Evolutionary conservation across 2,888 invertebrate species (phyloP).

Genomic region (Aphrophora alni): DNA sequence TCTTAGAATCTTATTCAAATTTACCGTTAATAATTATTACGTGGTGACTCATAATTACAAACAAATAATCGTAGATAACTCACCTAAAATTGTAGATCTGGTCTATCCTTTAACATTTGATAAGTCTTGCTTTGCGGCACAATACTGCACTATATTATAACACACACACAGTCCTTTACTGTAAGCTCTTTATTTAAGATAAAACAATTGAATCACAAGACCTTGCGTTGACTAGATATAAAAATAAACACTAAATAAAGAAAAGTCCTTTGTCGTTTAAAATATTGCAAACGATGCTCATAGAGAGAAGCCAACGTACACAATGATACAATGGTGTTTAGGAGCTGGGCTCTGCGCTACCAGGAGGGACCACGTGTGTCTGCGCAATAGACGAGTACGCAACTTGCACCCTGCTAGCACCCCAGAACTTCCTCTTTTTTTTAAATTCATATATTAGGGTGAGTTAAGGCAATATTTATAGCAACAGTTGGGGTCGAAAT

Average conservation of each 20-base stretch:
- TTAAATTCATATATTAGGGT: conserved; percentile 7
- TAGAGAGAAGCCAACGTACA: not conserved
- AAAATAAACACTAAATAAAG: not conserved
- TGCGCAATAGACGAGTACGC: not conserved
- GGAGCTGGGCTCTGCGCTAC: not conserved
- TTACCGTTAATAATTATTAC: too few relatives aligned
- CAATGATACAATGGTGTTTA: not conserved
- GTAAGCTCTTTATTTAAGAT: not conserved
- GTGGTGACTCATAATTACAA: too few relatives aligned
- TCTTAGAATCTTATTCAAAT: too few relatives aligned
- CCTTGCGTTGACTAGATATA: not conserved
- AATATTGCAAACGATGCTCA: not conserved
- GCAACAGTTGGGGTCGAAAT: not conserved
- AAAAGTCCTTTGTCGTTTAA: not conserved
- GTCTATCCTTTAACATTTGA: not conserved
- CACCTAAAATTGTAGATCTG: not conserved
- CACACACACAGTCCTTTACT: not conserved
- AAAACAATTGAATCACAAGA: not conserved
- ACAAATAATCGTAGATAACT: too few relatives aligned
- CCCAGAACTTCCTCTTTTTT: not conserved
- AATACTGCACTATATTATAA: not conserved
- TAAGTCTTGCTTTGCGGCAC: not conserved
- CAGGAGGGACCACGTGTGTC: not conserved
- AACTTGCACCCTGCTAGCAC: not conserved
- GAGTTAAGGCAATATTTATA: not conserved